Percentiles rank a stretch among this genome's conserved stretches.
Evolutionary conservation across 1,140 invertebrate species (phyloP).

Genomic region (Drosophila pruinosa): DNA sequence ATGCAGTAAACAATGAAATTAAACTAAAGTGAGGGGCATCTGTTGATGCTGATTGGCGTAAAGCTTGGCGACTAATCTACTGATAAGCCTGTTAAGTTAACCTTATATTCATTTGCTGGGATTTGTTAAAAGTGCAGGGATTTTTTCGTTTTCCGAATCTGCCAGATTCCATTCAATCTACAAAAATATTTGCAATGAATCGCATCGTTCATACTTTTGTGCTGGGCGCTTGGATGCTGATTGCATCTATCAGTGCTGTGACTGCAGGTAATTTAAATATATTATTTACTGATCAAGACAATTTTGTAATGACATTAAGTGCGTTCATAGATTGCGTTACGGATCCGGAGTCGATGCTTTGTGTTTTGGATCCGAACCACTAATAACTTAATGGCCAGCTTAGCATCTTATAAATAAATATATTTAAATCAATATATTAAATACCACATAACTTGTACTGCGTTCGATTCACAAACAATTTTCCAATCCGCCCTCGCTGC

Average conservation of each 20-base stretch:
- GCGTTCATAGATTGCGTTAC: background rate
- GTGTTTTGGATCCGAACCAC: background rate
- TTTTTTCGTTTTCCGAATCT: background rate
- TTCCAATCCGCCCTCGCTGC: background rate
- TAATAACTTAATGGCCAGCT: too few species aligned
- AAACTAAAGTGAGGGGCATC: too few species aligned
- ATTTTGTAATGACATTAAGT: background rate
- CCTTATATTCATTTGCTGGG: background rate
- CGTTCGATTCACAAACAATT: background rate
- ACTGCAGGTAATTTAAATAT: background rate
- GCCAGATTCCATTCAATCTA: background rate
- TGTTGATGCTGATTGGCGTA: too few species aligned
- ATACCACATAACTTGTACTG: too few species aligned
- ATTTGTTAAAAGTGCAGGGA: background rate
- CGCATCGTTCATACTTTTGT: background rate
- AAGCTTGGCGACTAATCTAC: too few species aligned
- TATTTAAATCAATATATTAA: too few species aligned
- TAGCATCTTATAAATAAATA: too few species aligned
- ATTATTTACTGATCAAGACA: background rate
- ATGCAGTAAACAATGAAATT: too few species aligned
- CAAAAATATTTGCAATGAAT: background rate
- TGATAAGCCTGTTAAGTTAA: background rate
- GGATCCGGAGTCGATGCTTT: background rate
- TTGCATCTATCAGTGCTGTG: background rate
- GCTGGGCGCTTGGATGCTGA: background rate